Base-by-base conservation (phyloP, 2,888 invertebrate genomes). In the Latrodectus hesperus region DNA sequence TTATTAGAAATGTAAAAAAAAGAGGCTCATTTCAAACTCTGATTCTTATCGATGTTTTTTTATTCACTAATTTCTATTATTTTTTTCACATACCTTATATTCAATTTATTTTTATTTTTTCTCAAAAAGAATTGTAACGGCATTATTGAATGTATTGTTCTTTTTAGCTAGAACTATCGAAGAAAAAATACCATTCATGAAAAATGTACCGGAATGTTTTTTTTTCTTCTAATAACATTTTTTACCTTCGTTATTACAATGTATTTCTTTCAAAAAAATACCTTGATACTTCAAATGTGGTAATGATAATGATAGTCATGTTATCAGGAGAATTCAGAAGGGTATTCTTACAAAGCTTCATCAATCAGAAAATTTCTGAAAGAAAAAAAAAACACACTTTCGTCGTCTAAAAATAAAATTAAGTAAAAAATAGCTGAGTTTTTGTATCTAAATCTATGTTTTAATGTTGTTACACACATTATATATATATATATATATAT, bases 91-190 rank as follows among this genome's bases (percentile, higher is more conserved):
- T 65, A 73, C 49, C 65, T 1, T 14, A 14, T 68, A 53, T 79
- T 82, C 75, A 22, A 67, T 65, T 67, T 65, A n/a, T 67, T 26
- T 78, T 26, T 65, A 71, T 81, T 81, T 81, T 49, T 60, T 82
- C 60, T 17, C 49, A 74, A 75, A 22, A 38, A 38, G 38, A 70
- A 73, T 72, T 71, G 64, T 55, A 72, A 80, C 53, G 26, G 26
- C 75, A 74, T 82, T 70, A 82, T 82, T 75, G 82, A 82, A 82
- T 82, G 82, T 70, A 75, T 82, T 82, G 82, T 82, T 75, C 82
- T 82, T 82, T 75, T 74, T 67, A 53, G 74, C 65, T 73, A 38
- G 65, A 38, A 49, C 82, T 75, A 82, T 82, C 68, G 75, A 75
- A 60, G 60, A 60, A 53, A 71, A 82, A 81, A 75, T 53, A 38